Percentiles rank a stretch among this genome's conserved stretches.
phyloP scores from a whole-genome alignment of 1,140 invertebrate species.

The Saxidomus purpurata region DNA sequence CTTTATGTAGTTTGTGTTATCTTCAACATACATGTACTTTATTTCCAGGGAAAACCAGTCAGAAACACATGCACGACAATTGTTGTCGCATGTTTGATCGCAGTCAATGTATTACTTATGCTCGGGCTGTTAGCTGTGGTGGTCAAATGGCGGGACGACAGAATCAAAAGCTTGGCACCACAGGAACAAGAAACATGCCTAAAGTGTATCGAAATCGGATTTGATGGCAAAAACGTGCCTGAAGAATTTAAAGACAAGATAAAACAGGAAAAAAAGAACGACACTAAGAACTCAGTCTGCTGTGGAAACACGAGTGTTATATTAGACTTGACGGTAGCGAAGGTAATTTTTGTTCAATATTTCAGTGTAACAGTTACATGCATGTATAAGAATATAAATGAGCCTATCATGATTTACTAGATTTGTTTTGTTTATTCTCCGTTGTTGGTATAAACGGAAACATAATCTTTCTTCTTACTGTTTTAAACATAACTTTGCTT shows the following conservation, averaged over 20 bases:
- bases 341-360: slow-evolving; percentile 16
- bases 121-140: neutral
- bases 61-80: neutral
- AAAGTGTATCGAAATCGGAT: neutral
- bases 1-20: no score
- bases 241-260: neutral
- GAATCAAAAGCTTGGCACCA: neutral
- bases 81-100: neutral
- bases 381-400: no score
- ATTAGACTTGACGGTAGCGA: neutral
- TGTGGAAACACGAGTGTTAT: neutral
- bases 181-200: neutral
- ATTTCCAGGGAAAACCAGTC: no score
- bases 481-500: no score
- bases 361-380: no score
- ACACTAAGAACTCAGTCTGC: neutral
- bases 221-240: neutral
- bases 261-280: neutral
- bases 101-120: neutral
- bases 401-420: no score
- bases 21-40: no score
- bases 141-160: neutral
- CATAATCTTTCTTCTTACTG: no score
- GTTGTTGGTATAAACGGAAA: no score
- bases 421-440: no score